Percentiles rank a stretch among this genome's conserved stretches.
These are phyloP conservation scores for Cosmia pyralina DNA, from an alignment of 2,888 invertebrate species.

Conservation along the genomic window DNA sequence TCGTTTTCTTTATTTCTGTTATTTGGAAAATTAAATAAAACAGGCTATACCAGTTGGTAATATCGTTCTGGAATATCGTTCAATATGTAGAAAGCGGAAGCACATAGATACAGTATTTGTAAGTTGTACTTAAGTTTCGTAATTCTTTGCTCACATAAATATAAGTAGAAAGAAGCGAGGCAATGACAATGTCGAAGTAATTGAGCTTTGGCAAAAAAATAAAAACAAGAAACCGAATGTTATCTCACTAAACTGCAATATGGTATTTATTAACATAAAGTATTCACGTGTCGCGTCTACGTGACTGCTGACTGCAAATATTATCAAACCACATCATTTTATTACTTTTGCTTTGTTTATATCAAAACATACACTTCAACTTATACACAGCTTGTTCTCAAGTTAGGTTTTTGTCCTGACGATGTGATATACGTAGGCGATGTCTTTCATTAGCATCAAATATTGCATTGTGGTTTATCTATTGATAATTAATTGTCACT, in stretches of 20 bases:
- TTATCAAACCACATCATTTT: conserved; percentile 20
- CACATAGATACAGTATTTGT: no score
- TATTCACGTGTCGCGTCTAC: conserved; percentile 1
- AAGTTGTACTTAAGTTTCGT: no score
- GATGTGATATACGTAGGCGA: conserved; percentile 37
- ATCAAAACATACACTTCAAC: conserved; percentile 13
- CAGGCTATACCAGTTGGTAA: neutral
- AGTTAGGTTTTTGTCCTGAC: conserved; percentile 19
- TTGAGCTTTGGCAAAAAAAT: neutral
- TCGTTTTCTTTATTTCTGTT: neutral
- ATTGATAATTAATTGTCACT: neutral
- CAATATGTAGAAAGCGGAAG: neutral
- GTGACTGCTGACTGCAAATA: conserved; percentile 45
- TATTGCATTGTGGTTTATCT: neutral
- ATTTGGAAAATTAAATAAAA: neutral
- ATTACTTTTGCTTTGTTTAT: conserved; percentile 19
- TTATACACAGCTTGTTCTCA: conserved; percentile 11
- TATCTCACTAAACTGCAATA: no score
- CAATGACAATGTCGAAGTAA: neutral
- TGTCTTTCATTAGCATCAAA: conserved; percentile 29
- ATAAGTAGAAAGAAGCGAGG: neutral
- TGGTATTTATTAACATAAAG: neutral
- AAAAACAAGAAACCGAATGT: no score
- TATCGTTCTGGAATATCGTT: no score
- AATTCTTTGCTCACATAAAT: neutral